Evolutionary conservation across 2,113 vertebrate genomes (phyloP).

Genomic region (Hipposideros armiger): DNA sequence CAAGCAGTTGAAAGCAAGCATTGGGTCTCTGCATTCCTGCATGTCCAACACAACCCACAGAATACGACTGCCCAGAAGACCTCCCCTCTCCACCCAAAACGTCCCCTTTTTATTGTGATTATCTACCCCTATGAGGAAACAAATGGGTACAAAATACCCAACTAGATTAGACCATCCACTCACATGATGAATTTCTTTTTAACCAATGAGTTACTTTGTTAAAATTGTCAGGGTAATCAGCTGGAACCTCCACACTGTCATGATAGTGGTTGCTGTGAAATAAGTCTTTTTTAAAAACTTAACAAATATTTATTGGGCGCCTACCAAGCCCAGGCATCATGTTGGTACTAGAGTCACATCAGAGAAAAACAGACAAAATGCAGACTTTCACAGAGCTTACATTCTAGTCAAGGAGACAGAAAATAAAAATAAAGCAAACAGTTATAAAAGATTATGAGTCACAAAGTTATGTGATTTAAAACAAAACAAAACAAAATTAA

Average conservation of each 20-base stretch:
- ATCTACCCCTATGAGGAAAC: too few relatives aligned
- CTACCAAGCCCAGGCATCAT: not conserved
- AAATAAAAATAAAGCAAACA: constrained; percentile 35
- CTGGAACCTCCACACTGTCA: not conserved
- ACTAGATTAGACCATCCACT: too few relatives aligned
- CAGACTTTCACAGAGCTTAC: not conserved
- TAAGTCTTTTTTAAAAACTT: not conserved
- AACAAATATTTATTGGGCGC: not conserved
- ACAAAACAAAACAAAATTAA: not conserved
- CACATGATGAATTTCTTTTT: constrained; percentile 13
- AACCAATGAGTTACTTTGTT: not conserved
- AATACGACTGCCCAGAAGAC: too few relatives aligned
- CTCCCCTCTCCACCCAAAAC: too few relatives aligned
- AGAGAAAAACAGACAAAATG: not conserved
- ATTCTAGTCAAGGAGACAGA: not conserved
- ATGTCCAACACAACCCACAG: too few relatives aligned
- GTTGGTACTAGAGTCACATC: not conserved
- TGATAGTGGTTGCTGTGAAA: not conserved
- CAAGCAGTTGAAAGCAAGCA: too few relatives aligned
- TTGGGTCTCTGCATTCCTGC: too few relatives aligned
- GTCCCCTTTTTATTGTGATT: too few relatives aligned
- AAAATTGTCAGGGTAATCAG: not conserved
- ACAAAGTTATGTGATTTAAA: not conserved
- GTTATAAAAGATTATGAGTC: not conserved
- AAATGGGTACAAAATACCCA: too few relatives aligned